Base-by-base conservation (phyloP, 2,113 vertebrate genomes). In the Edolisoma coerulescens region DNA sequence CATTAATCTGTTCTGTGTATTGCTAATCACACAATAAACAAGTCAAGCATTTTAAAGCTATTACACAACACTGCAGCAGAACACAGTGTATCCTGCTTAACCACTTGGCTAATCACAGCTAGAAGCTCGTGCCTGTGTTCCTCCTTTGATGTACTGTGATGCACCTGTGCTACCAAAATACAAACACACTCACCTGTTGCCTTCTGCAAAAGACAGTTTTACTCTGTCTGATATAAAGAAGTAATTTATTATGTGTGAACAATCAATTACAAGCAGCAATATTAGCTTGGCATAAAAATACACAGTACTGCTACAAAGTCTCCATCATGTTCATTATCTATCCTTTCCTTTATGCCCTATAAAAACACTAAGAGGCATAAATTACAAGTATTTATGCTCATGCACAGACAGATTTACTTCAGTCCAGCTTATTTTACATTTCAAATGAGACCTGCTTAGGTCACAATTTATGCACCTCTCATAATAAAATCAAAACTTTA, bases 21-120 rank as follows among this genome's bases (percentile, higher is more conserved):
- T 82, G 63, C 45, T 86, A 63, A 86, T 83, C 61, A 69, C 35
- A 80, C 65, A 92, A 80, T 71, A 80, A 90, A 73, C 6, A 11
- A 93, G 49, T 33, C 39, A 56, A 80, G 70, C 65, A 57, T 61
- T 95, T 82, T 52, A 33, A 71, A 61, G 56, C 82, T 90, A 33
- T 92, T 83, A 86, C 16, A 75, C 92, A 96, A 91, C 74, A 76
- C 73, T 89, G 93, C 80, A 84, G 71, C 69, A 96, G 63, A 87
- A 79, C 44, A 57, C 42, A 12, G 44, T 64, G 65, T 47, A 41
- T 86, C 67, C 59, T 86, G 65, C 22, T 44, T 68, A 82, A 87
- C 33, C 85, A 81, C 68, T 61, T 78, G 79, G 39, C 52, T 90
- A 86, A 94, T 49, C 77, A 84, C 77, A 88, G 54, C 75, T 50